These are phyloP conservation scores for Chloroclysta siterata DNA, from an alignment of 2,888 invertebrate genomes.

Conservation along the genomic window DNA sequence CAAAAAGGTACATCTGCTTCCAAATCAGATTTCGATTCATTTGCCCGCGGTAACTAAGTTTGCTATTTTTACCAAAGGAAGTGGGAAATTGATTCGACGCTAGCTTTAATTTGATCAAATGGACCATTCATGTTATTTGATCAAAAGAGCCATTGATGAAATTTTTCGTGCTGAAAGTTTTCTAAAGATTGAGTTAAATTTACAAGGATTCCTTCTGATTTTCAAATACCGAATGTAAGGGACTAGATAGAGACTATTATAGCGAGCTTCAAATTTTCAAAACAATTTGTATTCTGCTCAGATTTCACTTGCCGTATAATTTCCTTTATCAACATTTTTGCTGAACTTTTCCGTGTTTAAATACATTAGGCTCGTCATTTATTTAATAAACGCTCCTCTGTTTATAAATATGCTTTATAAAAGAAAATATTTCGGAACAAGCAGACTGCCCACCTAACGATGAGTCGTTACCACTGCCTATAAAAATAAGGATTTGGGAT, in stretches of 20 bases:
- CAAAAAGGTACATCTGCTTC: slow-evolving; percentile 31
- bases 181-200: not conserved
- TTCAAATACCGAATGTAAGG: too few species aligned
- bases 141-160: slow-evolving; percentile 18
- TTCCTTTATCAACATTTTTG: slow-evolving; percentile 14
- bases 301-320: slow-evolving; percentile 6
- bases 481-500: too few species aligned
- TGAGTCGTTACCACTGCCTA: too few species aligned
- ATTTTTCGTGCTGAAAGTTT: slow-evolving; percentile 13
- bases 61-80: slow-evolving; percentile 29
- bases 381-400: not conserved
- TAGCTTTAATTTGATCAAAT: slow-evolving; percentile 28
- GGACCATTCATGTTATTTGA: slow-evolving; percentile 13
- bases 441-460: too few species aligned
- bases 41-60: slow-evolving; percentile 34
- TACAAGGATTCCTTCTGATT: not conserved
- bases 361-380: slow-evolving; percentile 1
- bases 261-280: not conserved
- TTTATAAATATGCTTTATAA: too few species aligned
- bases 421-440: too few species aligned
- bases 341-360: slow-evolving; percentile 3
- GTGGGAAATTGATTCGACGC: slow-evolving; percentile 15
- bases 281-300: not conserved
- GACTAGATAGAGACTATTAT: too few species aligned
- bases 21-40: slow-evolving; percentile 38